Evolutionary conservation across 2,888 invertebrate genomes (phyloP), one percentile per base, ranked within the genome.

Genomic region (Parnassius glacialis): DNA sequence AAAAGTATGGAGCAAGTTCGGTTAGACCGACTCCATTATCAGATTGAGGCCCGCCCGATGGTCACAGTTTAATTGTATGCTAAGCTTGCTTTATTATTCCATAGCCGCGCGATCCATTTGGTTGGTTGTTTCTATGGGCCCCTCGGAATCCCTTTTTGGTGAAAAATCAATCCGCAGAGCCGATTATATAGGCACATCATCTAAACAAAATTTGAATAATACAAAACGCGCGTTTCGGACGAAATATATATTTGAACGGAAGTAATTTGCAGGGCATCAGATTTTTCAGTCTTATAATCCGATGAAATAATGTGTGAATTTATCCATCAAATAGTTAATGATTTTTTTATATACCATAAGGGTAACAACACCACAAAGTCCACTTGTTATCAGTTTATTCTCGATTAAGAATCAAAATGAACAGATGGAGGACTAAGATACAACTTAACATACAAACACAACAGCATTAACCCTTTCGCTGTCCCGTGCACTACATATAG

Each of bases 71-170:
- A 85, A 87, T 87, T 85, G 81, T 83, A 76, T 79, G 76, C 72
- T 80, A 83, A 83, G 75, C 78, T 77, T 80, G 74, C 77, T 80
- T 85, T 85, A 80, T 78, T 83, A 86, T 86, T 85, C 84, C 71
- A 75, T 75, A 75, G 78, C 74, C 70, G 81, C 68, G 65, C 73
- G 73, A 74, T 75, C 76, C 76, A 71, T 75, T 81, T 76, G 71
- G 68, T 52, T 67, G 69, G 64, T 55, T 44, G 59, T 58, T 56
- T 59, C 65, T 67, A 66, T 67, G 67, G 62, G 59, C 57, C 59
- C 65, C 42, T 20, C 56, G 34, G 67, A 69, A 70, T 69, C 68
- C 63, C 65, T 68, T 59, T 65, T 66, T 61, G 64, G 58, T 71
- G 70, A 75, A 75, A 78, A 78, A 77, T 74, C 70, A 70, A 67